Evolutionary conservation across 2,113 vertebrate species (phyloP), one percentile per base, ranked within the genome.

Genomic region (Suricata suricatta): DNA sequence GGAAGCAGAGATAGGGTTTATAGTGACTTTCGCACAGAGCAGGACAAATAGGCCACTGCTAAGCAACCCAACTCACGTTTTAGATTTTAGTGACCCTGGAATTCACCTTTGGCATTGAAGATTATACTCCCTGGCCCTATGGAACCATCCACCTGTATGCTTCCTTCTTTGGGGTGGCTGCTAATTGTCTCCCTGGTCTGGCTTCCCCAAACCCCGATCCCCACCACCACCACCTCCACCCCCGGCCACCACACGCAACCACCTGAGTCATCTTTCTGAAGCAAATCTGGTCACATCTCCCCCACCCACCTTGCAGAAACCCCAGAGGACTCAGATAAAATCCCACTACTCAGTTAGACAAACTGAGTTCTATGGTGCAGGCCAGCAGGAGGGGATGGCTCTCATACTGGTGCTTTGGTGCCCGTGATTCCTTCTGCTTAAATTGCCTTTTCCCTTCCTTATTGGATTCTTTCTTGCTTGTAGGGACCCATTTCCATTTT

Each of bases 1-100:
- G 64, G 29, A 95, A 72, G 74, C 69, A 50, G 47, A 95, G 93
- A 95, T 93, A 95, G 54, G 79, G 76, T 54, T 88, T 23, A 2
- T 8, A 5, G 29, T 25, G 21, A 19, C 23, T 68, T 71, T n/a
- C 11, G 14, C 38, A n/a, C 31, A 8, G 79, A 57, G 44, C 10
- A 7, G 27, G 27, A 92, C 81, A 63, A 81, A 57, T 1, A 25
- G 72, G 3, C 21, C 5, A 9, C 7, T 4, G 29, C 71, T 68
- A 3, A 14, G 93, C 19, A 76, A 74, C 31, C 15, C 69, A 21
- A 25, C 60, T 68, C 31, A 1, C 6, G 1, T 1, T n/a, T 54
- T 33, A 52, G 44, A 86, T 33, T 84, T 76, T 27, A 38, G 79
- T 5, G 15, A 57, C 57, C 23, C n/a, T 44, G 80, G 25, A 5